phyloP scores from a whole-genome alignment of 92 coral and sea anemone genomes.

The Parazoanthus swiftii region DNA sequence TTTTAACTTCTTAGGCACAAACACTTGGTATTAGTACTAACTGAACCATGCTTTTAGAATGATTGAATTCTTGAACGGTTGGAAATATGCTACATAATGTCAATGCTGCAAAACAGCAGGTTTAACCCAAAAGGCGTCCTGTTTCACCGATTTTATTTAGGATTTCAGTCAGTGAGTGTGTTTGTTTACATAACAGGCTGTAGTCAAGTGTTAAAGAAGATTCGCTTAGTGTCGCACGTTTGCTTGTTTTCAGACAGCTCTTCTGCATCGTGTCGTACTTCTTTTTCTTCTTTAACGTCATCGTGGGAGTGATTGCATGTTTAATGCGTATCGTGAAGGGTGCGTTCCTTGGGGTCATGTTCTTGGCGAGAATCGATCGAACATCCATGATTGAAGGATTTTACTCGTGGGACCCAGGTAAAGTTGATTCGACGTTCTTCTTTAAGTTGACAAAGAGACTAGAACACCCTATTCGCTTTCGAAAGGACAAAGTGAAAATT shows the following conservation, averaged over 20 bases:
- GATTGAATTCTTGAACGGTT: too few relatives aligned
- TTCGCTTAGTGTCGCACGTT: not conserved
- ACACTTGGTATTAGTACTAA: too few relatives aligned
- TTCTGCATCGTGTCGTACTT: constrained; percentile 74
- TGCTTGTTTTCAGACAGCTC: constrained; percentile 56
- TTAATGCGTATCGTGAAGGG: constrained; percentile 67
- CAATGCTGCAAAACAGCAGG: too few relatives aligned
- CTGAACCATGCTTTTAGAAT: too few relatives aligned
- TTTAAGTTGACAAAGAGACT: not conserved
- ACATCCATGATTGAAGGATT: constrained; percentile 65
- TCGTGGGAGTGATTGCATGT: constrained; percentile 70
- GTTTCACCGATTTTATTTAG: too few relatives aligned
- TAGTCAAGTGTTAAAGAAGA: not conserved
- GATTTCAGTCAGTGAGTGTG: not conserved
- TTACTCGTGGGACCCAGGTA: constrained; percentile 67
- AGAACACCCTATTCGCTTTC: not conserved
- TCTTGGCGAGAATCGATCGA: constrained; percentile 71
- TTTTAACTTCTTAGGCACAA: too few relatives aligned
- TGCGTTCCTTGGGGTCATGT: constrained; percentile 58
- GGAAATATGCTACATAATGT: too few relatives aligned
- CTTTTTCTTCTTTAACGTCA: constrained; percentile 83
- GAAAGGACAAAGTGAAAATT: not conserved
- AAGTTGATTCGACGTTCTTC: not conserved
- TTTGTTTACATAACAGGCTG: too few relatives aligned
- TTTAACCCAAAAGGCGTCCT: too few relatives aligned